Base-by-base conservation (phyloP, 2,113 vertebrate genomes). In the Petrocephalus zakoni region DNA sequence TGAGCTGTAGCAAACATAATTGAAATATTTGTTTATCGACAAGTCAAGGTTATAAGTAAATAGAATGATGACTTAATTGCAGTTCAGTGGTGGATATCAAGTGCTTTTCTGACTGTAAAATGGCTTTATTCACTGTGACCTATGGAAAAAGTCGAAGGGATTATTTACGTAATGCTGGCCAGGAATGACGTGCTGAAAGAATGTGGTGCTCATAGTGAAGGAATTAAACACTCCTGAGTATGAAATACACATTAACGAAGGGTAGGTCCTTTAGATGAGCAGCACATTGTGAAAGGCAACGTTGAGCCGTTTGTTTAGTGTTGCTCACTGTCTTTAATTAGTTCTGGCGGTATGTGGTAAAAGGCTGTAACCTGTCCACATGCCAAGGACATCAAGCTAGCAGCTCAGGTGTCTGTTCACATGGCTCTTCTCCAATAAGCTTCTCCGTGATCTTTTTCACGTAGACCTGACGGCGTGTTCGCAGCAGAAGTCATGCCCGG, bases 381-480 rank as follows among this genome's bases (percentile, higher is more conserved):
- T 13, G 72, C 72, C 34, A 19, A 19, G 72, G 34, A 6, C 72
- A 8, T 42, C 72, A 19, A 7, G 4, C 2, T 78, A 42, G 34
- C 34, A 19, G 15, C 34, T 42, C 34, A 7, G 15, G 34, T 78
- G 29, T 68, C 10, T 5, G 0, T 68, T 42, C 29, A 2, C 17
- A 42, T 42, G 34, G 34, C 5, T 0, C 15, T 17, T 7, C 34
- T 11, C 2, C 15, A 8, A 17, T 19, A 19, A 75, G 13, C 34
- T 34, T 78, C 72, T 78, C 15, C 15, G 0, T 78, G 15, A 19
- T 78, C 17, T 55, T 29, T 37, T 46, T 21, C 11, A 9, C 13
- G 5, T 83, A 53, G 52, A 29, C 52, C n/a, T 85, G 49, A 34
- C 89, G 95, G 93, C 2, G 53, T 99, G 97, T 81, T 46, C 47